These are phyloP conservation scores for Plectus sambesii DNA, from an alignment of 1,140 invertebrate genomes.

Conservation along the genomic window DNA sequence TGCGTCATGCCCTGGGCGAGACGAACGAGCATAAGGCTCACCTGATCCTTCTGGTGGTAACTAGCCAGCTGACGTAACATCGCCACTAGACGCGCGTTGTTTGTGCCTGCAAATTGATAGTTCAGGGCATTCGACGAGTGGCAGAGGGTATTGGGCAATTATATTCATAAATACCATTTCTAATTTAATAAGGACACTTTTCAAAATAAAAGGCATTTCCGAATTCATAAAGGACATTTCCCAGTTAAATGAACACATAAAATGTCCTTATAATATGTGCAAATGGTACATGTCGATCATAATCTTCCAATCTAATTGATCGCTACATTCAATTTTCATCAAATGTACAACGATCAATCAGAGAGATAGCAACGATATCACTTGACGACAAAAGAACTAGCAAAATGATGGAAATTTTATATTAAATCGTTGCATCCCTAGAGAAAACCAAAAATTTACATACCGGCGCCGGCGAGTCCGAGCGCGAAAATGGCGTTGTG, in stretches of 20 bases:
- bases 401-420: slow-evolving; percentile 5
- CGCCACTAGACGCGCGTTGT: slow-evolving; percentile 66
- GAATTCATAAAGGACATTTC: too few relatives aligned
- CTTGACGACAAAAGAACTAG: neutral
- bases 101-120: too few relatives aligned
- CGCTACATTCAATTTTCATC: too few relatives aligned
- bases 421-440: neutral
- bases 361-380: neutral
- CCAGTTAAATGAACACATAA: too few relatives aligned
- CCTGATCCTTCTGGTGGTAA: slow-evolving; percentile 94
- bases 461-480: slow-evolving; percentile 85
- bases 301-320: too few relatives aligned
- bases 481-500: slow-evolving; percentile 96
- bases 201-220: neutral
- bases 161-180: neutral
- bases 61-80: slow-evolving; percentile 92
- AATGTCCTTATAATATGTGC: too few relatives aligned
- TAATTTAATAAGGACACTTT: too few relatives aligned
- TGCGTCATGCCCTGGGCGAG: slow-evolving; percentile 95
- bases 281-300: too few relatives aligned
- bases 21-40: slow-evolving; percentile 96
- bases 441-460: slow-evolving; percentile 1
- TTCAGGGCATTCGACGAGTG: too few relatives aligned
- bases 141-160: neutral
- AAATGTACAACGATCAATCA: too few relatives aligned